Conservation (phyloP, 2,113 vertebrate genomes). For the Cavia aperea region DNA sequence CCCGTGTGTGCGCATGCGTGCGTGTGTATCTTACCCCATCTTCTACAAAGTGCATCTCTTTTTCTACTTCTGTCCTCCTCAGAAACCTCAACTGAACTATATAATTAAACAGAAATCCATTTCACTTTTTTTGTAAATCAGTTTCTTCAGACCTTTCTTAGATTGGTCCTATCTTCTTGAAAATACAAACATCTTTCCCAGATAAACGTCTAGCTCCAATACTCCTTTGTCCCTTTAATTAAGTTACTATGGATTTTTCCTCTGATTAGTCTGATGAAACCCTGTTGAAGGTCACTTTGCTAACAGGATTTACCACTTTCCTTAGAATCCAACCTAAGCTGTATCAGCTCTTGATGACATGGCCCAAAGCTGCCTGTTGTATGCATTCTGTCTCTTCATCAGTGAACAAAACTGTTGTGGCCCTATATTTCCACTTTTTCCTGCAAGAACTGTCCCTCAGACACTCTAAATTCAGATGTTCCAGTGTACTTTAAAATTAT, state of each 20-base stretch:
- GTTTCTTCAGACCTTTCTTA: neutral
- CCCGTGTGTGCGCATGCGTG: neutral
- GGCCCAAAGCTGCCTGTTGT: neutral
- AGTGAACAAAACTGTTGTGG: neutral
- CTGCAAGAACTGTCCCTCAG: neutral
- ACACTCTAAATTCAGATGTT: neutral
- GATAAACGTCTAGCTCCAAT: neutral
- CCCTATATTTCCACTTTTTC: neutral
- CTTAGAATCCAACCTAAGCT: slow-evolving; percentile 14
- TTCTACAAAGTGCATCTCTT: neutral
- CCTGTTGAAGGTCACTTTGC: slow-evolving; percentile 13
- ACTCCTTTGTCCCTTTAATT: neutral
- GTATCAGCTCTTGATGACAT: neutral
- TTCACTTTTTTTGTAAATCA: neutral
- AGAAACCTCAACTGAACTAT: slow-evolving; percentile 2
- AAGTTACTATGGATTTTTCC: neutral
- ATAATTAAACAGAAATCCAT: neutral
- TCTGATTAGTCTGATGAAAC: neutral
- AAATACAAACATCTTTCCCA: neutral
- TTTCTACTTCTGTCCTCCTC: neutral
- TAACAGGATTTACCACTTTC: slow-evolving; percentile 32
- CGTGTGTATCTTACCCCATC: neutral
- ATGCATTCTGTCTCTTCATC: neutral
- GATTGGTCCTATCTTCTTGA: neutral
- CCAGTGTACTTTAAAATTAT: neutral